Base-by-base conservation (phyloP, 2,113 vertebrate species). In the Mesitornis unicolor region DNA sequence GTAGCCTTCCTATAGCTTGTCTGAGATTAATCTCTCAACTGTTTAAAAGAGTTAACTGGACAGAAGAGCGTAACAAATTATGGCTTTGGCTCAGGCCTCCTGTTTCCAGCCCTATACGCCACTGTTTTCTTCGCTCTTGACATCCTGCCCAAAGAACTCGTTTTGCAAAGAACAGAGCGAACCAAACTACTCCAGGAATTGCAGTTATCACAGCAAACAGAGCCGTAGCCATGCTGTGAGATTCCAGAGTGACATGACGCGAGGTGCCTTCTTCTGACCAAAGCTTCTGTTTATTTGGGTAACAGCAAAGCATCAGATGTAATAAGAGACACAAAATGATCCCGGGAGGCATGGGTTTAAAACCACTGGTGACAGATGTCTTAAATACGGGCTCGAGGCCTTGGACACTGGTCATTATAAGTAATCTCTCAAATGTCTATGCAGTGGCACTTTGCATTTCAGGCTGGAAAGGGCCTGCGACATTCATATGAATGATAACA, bases 111-210 rank as follows among this genome's bases (percentile, higher is more conserved):
- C 76, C 85, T 84, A 67, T 85, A 89, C 4, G 11, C 93, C 89
- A 93, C 88, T 87, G 95, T 90, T 95, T 87, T 89, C 93, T 82
- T 86, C 7, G 1, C 90, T 95, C 76, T 94, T 97, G 96, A 91
- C 86, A 67, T 26, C 11, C 26, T 92, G 95, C 90, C 95, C 86
- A 25, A 97, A 93, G 91, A 93, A 79, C 78, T 77, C 63, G 45
- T 71, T 95, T 50, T 94, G 92, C 45, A 96, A 95, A 96, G 84
- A 97, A 96, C 86, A 96, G 95, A 79, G 47, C 15, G 89, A 96
- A 91, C 94, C 87, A 56, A 95, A 74, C 69, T 85, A 86, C 95
- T 94, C 84, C 85, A 95, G 53, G 77, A 91, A 88, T 22, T 87
- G 75, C 74, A 68, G 90, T 69, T 91, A 91, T 96, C 96, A 82